Evolutionary conservation across 2,113 vertebrate genomes (phyloP).

Genomic region (Romanogobio albipinnatus): DNA sequence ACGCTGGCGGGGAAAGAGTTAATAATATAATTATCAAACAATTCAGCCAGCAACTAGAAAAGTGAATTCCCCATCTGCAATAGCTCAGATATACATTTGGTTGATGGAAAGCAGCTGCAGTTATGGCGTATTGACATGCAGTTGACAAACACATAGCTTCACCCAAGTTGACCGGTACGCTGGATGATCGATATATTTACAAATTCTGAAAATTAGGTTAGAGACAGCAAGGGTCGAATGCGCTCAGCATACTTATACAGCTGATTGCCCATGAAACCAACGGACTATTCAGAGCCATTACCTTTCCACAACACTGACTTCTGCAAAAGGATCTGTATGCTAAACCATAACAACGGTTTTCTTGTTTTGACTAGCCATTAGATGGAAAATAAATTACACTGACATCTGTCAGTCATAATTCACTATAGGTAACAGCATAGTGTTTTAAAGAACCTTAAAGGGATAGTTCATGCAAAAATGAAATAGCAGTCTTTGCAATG

Average conservation of each 20-base stretch:
- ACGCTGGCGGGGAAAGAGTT: no score
- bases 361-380: not conserved
- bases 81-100: slow-evolving; percentile 10
- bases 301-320: not conserved
- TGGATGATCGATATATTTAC: slow-evolving; percentile 30
- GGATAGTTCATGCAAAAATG: not conserved
- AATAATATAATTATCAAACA: not conserved
- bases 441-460: not conserved
- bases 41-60: not conserved
- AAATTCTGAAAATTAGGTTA: not conserved
- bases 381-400: not conserved
- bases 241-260: slow-evolving; percentile 22
- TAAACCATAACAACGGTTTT: not conserved
- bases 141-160: slow-evolving; percentile 43
- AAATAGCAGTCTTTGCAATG: not conserved
- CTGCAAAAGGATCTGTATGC: not conserved
- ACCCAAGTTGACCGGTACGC: not conserved
- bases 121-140: slow-evolving; percentile 43
- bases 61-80: not conserved
- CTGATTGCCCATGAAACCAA: not conserved
- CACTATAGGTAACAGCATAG: not conserved
- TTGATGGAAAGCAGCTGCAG: slow-evolving; percentile 22
- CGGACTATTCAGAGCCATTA: slow-evolving; percentile 4
- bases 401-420: not conserved
- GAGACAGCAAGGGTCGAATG: slow-evolving; percentile 29